Conservation (phyloP, 2,888 invertebrate species). For the Phengaris alcon region DNA sequence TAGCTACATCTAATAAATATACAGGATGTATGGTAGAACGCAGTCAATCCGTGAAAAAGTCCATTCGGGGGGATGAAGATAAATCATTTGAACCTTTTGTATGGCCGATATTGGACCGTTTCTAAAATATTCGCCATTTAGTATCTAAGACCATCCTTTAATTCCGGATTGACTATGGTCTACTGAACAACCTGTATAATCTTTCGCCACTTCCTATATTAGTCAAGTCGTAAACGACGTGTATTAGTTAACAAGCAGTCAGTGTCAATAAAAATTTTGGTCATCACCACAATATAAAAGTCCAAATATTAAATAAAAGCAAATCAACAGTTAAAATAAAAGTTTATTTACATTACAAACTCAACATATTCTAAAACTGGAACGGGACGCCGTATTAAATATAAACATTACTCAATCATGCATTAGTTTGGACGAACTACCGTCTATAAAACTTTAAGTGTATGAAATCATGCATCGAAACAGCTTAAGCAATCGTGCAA, state of each 20-base stretch:
- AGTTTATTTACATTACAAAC: slow-evolving; percentile 24
- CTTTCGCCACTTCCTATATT: too few relatives aligned
- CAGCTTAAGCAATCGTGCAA: slow-evolving; percentile 11
- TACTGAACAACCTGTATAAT: too few relatives aligned
- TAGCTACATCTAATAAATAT: too few relatives aligned
- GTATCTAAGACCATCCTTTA: too few relatives aligned
- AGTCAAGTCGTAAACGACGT: not conserved
- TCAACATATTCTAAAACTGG: not conserved
- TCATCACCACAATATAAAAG: not conserved
- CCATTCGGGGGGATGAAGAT: too few relatives aligned
- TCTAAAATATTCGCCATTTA: too few relatives aligned
- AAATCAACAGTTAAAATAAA: slow-evolving; percentile 19
- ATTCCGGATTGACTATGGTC: not conserved
- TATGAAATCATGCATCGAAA: slow-evolving; percentile 18
- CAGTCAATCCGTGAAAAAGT: too few relatives aligned
- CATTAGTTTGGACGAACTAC: slow-evolving; percentile 21
- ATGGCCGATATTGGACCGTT: too few relatives aligned
- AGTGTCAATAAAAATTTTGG: not conserved
- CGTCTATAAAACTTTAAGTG: not conserved
- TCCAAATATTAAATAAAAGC: slow-evolving; percentile 29
- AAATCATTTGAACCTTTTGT: too few relatives aligned
- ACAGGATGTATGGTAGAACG: too few relatives aligned
- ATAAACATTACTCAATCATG: slow-evolving; percentile 25
- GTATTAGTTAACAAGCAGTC: not conserved
- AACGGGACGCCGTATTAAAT: not conserved